Percentiles rank a stretch among this genome's conserved stretches.
phyloP scores from a whole-genome alignment of 2,888 invertebrate species.

The Bhutanitis thaidina region DNA sequence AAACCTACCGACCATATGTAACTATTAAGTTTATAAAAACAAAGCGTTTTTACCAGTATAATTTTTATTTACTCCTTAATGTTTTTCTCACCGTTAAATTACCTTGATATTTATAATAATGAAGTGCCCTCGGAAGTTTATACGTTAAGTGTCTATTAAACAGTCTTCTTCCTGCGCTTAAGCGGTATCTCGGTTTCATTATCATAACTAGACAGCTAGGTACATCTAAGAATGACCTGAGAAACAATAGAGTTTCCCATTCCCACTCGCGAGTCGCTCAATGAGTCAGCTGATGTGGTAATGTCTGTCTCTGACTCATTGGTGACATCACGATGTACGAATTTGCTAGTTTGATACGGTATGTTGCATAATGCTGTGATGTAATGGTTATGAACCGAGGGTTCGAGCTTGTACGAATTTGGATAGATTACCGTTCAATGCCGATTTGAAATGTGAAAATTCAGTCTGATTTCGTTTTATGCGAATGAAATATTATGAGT shows the following conservation, averaged over 20 bases:
- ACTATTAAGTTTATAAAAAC: neutral
- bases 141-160: neutral
- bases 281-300: constrained; percentile 75
- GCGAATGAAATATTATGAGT: too few species aligned
- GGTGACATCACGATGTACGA: constrained; percentile 53
- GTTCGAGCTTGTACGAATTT: neutral
- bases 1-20: neutral
- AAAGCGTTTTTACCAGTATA: neutral
- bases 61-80: neutral
- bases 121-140: too few species aligned
- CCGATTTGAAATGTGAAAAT: neutral
- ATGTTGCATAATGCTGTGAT: constrained; percentile 21
- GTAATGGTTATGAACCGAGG: constrained; percentile 13
- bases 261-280: constrained; percentile 47
- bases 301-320: constrained; percentile 60
- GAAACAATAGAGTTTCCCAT: constrained; percentile 67
- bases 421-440: neutral
- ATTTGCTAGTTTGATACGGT: constrained; percentile 42
- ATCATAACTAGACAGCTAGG: constrained; percentile 41
- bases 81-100: neutral
- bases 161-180: neutral
- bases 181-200: constrained; percentile 21
- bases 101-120: neutral
- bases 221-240: constrained; percentile 50
- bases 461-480: too few species aligned